Evolutionary conservation across 2,797 vertebrate species (phyloP), one percentile per base, ranked within the genome.

Genomic region (Nannoperca obscura): DNA sequence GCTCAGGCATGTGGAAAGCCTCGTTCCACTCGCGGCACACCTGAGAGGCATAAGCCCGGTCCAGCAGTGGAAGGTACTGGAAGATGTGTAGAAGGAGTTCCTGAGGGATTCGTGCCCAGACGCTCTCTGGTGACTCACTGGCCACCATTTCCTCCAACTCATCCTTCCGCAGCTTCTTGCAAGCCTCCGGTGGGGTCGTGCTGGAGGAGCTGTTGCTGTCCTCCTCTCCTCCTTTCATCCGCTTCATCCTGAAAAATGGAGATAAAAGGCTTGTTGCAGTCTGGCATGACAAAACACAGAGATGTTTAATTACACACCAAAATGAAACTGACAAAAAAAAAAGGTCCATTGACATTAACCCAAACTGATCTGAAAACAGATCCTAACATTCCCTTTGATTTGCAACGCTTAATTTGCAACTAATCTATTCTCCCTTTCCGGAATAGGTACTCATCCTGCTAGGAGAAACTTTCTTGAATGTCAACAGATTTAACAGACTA

Each of bases 1-100:
- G 95, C 90, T 99, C 98, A 1, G 98, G 98, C 98, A 99, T 98
- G 66, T 99, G 98, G 89, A 99, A 99, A 36, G 97, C 98, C 54
- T 98, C 95, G 86, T 99, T 99, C 98, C 98, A 99, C 64, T 86
- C 92, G 2, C 96, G 95, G 81, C 98, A 99, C 71, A 99, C 97
- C 93, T 97, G 97, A 0, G 97, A 99, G 15, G 98, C 98, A 30
- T 95, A 97, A 19, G 98, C 98, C 60, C 98, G 96, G 83, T 99
- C 97, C 83, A 99, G 94, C 74, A 99, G 96, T 0, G 97, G 97
- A 70, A 99, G 93, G 89, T 97, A 97, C 94, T 99, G 97, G 79
- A 99, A 98, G 59, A 99, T 88, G 68, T 98, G 97, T 19, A 99
- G 95, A 81, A 99, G 94, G 30, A 99, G 95, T 83, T 99, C 98